A percentile compares a stretch with the other conserved stretches of the same genome.
Conservation (phyloP, 2,888 invertebrate species). For the Ophraella communa region DNA sequence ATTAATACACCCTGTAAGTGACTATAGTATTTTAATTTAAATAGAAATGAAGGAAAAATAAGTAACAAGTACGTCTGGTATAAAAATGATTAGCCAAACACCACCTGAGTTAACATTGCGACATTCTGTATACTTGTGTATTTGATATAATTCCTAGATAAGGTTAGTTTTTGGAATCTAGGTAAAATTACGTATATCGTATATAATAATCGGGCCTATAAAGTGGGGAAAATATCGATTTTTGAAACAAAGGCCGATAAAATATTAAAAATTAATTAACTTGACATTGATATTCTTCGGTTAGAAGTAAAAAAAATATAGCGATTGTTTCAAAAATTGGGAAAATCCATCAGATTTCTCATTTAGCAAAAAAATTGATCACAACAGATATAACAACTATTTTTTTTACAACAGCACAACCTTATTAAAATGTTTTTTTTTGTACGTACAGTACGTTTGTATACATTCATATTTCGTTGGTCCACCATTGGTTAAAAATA, state of each 20-base stretch:
- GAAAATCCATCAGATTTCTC: slow-evolving; percentile 47
- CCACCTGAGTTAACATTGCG: slow-evolving; percentile 61
- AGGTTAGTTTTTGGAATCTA: slow-evolving; percentile 47
- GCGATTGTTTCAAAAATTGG: slow-evolving; percentile 13
- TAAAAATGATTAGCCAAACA: slow-evolving; percentile 53
- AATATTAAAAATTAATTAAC: not conserved
- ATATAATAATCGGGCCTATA: slow-evolving; percentile 47
- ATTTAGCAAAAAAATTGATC: slow-evolving; percentile 59
- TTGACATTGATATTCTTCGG: slow-evolving; percentile 1
- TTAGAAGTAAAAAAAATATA: too few species aligned
- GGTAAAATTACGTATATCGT: slow-evolving; percentile 62
- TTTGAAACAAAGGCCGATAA: not conserved
- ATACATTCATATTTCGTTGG: slow-evolving; percentile 51
- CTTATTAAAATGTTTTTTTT: slow-evolving; percentile 56
- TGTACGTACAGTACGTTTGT: slow-evolving; percentile 55
- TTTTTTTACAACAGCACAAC: slow-evolving; percentile 63
- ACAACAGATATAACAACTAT: slow-evolving; percentile 63
- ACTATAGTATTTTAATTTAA: not conserved
- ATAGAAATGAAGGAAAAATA: slow-evolving; percentile 18
- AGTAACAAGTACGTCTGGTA: slow-evolving; percentile 17
- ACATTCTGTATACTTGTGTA: slow-evolving; percentile 62
- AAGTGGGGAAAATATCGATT: slow-evolving; percentile 13
- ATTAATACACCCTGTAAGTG: not conserved
- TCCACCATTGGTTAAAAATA: slow-evolving; percentile 24
- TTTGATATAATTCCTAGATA: slow-evolving; percentile 52